Conservation (phyloP, 2,888 invertebrate species). For the Leucozona laternaria region DNA sequence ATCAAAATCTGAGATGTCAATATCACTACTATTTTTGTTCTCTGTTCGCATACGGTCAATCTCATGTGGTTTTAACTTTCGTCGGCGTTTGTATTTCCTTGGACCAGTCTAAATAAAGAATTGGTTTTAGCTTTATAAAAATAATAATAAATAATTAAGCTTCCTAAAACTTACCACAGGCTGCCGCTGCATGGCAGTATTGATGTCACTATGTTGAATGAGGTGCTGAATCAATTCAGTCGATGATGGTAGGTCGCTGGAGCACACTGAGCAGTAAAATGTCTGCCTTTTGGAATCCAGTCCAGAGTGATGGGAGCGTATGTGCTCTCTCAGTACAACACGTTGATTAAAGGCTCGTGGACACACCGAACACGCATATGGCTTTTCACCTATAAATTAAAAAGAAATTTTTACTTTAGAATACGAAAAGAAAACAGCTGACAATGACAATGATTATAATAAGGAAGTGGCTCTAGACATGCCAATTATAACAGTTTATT, state of each 20-base stretch:
- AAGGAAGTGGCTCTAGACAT: no score
- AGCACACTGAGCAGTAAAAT: constrained; percentile 91
- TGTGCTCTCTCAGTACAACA: constrained; percentile 93
- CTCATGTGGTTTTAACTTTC: constrained; percentile 89
- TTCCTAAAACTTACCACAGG: constrained; percentile 85
- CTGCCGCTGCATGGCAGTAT: constrained; percentile 91
- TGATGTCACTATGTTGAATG: constrained; percentile 93
- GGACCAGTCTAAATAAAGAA: constrained; percentile 86
- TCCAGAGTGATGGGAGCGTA: constrained; percentile 93
- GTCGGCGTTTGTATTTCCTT: constrained; percentile 91
- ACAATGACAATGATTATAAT: no score
- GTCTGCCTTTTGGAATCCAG: constrained; percentile 89
- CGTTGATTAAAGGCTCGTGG: constrained; percentile 94
- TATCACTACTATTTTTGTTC: constrained; percentile 79
- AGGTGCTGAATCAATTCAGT: constrained; percentile 92
- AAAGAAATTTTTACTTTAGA: background rate
- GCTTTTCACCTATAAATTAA: constrained; percentile 87
- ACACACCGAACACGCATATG: constrained; percentile 94
- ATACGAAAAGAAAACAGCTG: no score
- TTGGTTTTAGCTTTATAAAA: background rate
- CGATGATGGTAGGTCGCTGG: constrained; percentile 88
- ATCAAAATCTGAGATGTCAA: constrained; percentile 82
- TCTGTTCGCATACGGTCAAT: constrained; percentile 83
- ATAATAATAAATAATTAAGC: background rate
- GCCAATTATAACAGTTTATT: no score